Evolutionary conservation across 2,113 vertebrate species (phyloP).

Genomic region (Platichthys flesus): DNA sequence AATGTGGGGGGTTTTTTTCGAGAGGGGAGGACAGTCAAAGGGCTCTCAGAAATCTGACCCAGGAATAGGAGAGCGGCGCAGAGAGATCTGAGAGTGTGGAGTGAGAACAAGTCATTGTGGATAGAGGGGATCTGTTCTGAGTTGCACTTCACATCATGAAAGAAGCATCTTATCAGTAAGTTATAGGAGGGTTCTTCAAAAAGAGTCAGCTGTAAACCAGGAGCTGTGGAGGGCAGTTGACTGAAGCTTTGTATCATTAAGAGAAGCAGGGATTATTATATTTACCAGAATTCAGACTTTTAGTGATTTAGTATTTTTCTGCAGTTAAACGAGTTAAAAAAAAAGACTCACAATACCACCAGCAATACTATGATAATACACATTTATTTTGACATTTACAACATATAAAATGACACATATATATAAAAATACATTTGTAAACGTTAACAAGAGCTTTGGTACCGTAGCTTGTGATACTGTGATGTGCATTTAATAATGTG

Average conservation of each 20-base stretch:
- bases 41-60: conserved; percentile 19
- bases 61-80: background rate
- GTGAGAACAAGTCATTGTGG: background rate
- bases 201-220: background rate
- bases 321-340: background rate
- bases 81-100: background rate
- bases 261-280: background rate
- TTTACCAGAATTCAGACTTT: background rate
- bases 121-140: background rate
- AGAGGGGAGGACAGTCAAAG: background rate
- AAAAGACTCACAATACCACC: background rate
- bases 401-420: conserved; percentile 73
- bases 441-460: conserved; percentile 85
- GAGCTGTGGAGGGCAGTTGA: no score
- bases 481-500: conserved; percentile 61
- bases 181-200: background rate
- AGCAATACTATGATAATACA: conserved; percentile 52
- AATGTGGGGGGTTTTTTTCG: background rate
- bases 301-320: background rate
- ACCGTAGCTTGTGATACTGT: conserved; percentile 78
- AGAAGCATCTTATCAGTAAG: background rate
- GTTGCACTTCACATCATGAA: background rate
- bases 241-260: background rate
- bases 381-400: conserved; percentile 79
- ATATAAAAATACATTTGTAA: conserved; percentile 81